A percentile compares a stretch with the other conserved stretches of the same genome.
Conservation (phyloP, 2,113 vertebrate species). For the Nibea albiflora region DNA sequence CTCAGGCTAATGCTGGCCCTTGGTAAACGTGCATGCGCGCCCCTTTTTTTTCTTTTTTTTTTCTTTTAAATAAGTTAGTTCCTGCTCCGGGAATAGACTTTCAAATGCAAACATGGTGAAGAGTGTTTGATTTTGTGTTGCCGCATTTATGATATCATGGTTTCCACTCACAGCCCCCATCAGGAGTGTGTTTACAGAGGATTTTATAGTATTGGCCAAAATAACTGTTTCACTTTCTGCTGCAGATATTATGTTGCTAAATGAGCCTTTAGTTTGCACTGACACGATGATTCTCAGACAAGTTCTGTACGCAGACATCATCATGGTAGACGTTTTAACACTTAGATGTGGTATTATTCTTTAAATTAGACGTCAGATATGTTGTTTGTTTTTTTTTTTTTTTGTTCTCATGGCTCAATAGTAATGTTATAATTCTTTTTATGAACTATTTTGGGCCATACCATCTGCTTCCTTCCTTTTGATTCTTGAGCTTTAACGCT, state of each 20-base stretch:
- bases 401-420: background rate
- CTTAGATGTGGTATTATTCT: background rate
- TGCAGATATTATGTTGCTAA: background rate
- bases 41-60: constrained; percentile 50
- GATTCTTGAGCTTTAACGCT: constrained; percentile 1
- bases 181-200: constrained; percentile 14
- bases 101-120: constrained; percentile 44
- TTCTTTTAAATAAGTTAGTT: constrained; percentile 35
- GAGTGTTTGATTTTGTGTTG: constrained; percentile 27
- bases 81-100: constrained; percentile 34
- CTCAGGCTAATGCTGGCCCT: background rate
- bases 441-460: background rate
- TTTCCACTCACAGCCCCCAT: constrained; percentile 13
- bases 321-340: background rate
- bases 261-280: background rate
- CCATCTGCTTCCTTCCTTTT: constrained; percentile 15
- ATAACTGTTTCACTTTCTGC: constrained; percentile 2
- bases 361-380: too few species aligned
- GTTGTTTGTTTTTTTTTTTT: too few species aligned
- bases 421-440: background rate
- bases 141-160: constrained; percentile 38
- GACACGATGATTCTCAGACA: too few species aligned
- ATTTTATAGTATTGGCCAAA: constrained; percentile 3
- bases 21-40: constrained; percentile 14
- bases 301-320: background rate